A percentile compares a stretch with the other conserved stretches of the same genome.
These are phyloP conservation scores for Acromyrmex echinatior DNA, from an alignment of 1,140 invertebrate genomes.

Conservation along the genomic window DNA sequence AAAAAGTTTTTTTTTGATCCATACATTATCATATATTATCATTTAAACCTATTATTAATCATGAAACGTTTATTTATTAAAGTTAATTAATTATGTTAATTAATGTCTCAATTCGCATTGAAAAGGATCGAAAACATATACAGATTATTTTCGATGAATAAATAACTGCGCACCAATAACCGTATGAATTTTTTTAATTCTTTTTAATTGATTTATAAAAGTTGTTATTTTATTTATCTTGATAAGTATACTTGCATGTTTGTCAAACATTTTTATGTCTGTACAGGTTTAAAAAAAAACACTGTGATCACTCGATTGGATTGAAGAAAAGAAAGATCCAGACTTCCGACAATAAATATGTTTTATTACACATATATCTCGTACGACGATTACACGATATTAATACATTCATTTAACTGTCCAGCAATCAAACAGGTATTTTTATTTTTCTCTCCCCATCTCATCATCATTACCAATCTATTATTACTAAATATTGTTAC, in stretches of 20 bases:
- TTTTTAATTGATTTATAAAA: not conserved
- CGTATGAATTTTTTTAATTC: too few relatives aligned
- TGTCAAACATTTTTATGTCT: not conserved
- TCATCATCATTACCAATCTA: constrained; percentile 68
- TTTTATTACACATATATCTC: constrained; percentile 87
- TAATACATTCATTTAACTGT: constrained; percentile 88
- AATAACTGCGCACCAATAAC: too few relatives aligned
- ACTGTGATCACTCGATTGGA: not conserved
- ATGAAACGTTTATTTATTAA: not conserved
- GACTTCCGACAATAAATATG: constrained; percentile 85
- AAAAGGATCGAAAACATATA: too few relatives aligned
- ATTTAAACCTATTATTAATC: not conserved
- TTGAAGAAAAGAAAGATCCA: constrained; percentile 12
- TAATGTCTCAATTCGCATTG: too few relatives aligned
- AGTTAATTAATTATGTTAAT: not conserved
- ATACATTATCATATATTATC: too few relatives aligned
- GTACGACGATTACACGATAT: constrained; percentile 87
- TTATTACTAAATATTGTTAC: constrained; percentile 71
- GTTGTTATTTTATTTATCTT: too few relatives aligned
- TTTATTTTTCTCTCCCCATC: constrained; percentile 79
- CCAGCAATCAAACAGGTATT: constrained; percentile 87
- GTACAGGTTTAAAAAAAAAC: not conserved
- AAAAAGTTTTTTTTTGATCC: not conserved
- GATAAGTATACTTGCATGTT: not conserved
- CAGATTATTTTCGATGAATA: too few relatives aligned